Base-by-base conservation (phyloP, 2,113 vertebrate species). In the Albula goreensis region DNA sequence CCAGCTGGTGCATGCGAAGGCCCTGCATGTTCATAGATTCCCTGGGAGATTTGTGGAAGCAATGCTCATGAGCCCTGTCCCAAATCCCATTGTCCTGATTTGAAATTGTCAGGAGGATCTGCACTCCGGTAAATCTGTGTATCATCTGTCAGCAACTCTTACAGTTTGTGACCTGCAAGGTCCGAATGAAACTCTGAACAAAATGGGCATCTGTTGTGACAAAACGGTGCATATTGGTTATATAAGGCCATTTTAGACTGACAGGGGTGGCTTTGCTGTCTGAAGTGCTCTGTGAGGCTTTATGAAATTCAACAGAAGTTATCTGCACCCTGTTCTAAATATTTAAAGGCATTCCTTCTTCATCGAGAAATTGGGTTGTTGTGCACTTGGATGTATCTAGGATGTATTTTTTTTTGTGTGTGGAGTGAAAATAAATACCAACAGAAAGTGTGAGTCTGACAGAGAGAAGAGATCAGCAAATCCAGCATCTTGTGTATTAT, bases 291-390 rank as follows among this genome's bases (percentile, higher is more conserved):
- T 74, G 83, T 80, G 66, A 5, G 15, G 82, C 11, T 89, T 89
- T 91, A 92, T 89, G 87, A 91, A 91, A 92, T 90, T 91, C 88
- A 90, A 90, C 83, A 48, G 89, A 85, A 88, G 88, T 90, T 89
- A 87, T 89, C 91, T 90, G 87, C 79, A 87, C 90, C 89, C 92
- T 88, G 70, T 89, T 85, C 92, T 88, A 91, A 93, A 92, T 92
- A 93, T 93, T 93, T 88, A 92, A 89, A 80, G 66, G 15, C 82
- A 89, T 88, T 88, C 89, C 88, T 90, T 87, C 86, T 89, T 86
- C 82, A 89, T 90, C 70, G 87, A 84, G 88, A 91, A 92, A 90
- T 89, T 86, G 86, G 89, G 91, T 90, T 92, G 89, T 91, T 91
- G 88, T 92, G 87, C 87, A 87, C 86, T 31, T 41, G 86, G 86